Evolutionary conservation across 1,140 invertebrate genomes (phyloP).

Genomic region (Zaprionus inermis): DNA sequence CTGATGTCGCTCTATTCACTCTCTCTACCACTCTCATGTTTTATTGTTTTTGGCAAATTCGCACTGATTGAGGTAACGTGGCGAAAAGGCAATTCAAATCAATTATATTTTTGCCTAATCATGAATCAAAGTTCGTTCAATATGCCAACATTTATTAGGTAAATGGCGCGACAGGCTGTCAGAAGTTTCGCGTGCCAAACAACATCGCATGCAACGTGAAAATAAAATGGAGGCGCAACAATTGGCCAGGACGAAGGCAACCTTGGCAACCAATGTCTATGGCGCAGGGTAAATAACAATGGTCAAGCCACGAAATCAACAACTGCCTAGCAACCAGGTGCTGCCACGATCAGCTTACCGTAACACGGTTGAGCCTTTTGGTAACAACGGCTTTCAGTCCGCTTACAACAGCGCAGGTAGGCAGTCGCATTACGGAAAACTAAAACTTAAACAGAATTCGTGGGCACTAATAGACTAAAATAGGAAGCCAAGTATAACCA

Average conservation of each 20-base stretch:
- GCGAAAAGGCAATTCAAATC: slow-evolving; percentile 1
- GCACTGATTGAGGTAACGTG: not conserved
- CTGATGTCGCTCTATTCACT: not conserved
- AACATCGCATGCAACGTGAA: slow-evolving; percentile 26
- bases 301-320: slow-evolving; percentile 58
- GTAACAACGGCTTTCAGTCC: slow-evolving; percentile 47
- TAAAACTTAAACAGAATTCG: not conserved
- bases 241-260: slow-evolving; percentile 50
- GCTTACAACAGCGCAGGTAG: slow-evolving; percentile 60
- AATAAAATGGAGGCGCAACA: slow-evolving; percentile 55
- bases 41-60: not conserved
- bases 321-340: slow-evolving; percentile 68
- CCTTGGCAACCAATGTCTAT: slow-evolving; percentile 47
- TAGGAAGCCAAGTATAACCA: not conserved
- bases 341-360: slow-evolving; percentile 67
- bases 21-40: not conserved
- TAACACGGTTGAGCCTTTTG: slow-evolving; percentile 11
- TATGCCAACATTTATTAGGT: slow-evolving; percentile 21
- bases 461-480: not conserved
- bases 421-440: slow-evolving; percentile 48
- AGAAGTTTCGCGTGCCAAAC: slow-evolving; percentile 47
- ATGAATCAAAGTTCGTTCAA: slow-evolving; percentile 18
- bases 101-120: slow-evolving; percentile 51
- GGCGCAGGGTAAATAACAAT: slow-evolving; percentile 65
- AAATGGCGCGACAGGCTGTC: slow-evolving; percentile 11